phyloP scores from a whole-genome alignment of 2,797 vertebrate species.

The Sebastes ruberrimus region DNA sequence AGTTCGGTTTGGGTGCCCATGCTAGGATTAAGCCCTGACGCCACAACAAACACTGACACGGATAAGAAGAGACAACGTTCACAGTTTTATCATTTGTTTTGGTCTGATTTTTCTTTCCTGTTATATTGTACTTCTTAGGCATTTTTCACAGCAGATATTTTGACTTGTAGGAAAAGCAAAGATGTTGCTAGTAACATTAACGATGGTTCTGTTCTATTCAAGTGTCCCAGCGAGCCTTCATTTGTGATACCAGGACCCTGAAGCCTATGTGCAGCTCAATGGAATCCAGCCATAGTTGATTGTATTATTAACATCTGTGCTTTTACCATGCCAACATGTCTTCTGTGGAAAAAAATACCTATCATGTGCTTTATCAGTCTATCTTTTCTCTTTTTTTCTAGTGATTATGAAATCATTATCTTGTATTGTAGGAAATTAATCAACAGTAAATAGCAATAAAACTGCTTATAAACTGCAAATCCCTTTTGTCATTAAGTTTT shows the following conservation, averaged over 20 bases:
- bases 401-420: neutral
- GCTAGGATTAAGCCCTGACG: neutral
- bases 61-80: neutral
- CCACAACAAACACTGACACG: neutral
- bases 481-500: neutral
- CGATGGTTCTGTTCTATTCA: neutral
- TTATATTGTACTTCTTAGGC: neutral
- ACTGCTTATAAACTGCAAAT: slow-evolving; percentile 2
- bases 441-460: slow-evolving; percentile 24
- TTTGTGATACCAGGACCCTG: neutral
- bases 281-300: neutral
- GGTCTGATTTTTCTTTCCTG: neutral
- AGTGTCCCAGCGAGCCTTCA: neutral
- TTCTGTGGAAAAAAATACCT: neutral
- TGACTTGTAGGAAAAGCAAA: neutral
- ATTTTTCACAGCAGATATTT: neutral
- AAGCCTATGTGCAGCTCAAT: neutral
- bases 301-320: neutral
- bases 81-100: neutral
- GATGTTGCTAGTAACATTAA: neutral
- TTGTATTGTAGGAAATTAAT: slow-evolving; percentile 4
- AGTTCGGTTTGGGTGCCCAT: slow-evolving; percentile 53
- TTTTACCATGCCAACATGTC: neutral
- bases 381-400: neutral
- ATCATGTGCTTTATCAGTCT: neutral